A percentile compares a stretch with the other conserved stretches of the same genome.
These are phyloP conservation scores for Portunus trituberculatus DNA, from an alignment of 1,140 invertebrate genomes.

Conservation along the genomic window DNA sequence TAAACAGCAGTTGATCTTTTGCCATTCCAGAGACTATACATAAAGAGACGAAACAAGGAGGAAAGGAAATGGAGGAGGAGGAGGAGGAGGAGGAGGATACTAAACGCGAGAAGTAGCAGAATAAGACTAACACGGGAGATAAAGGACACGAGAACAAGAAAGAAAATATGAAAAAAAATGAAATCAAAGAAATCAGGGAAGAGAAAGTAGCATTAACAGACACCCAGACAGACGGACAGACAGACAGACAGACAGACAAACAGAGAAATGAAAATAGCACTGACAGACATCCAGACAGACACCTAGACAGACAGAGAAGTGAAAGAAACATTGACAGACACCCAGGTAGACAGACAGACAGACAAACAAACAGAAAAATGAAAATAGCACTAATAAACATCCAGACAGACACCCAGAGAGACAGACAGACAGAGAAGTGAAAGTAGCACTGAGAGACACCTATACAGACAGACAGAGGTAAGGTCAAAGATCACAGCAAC, in stretches of 20 bases:
- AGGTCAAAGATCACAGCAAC: background rate
- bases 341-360: background rate
- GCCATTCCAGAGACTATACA: too few species aligned
- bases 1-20: background rate
- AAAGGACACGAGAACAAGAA: too few species aligned
- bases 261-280: background rate
- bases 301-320: background rate
- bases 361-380: too few species aligned
- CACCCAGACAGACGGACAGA: background rate
- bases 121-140: too few species aligned
- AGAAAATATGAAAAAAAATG: background rate
- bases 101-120: too few species aligned
- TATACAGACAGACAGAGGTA: background rate
- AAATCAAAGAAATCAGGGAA: too few species aligned
- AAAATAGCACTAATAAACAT: background rate
- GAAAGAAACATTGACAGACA: constrained; percentile 27
- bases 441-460: background rate
- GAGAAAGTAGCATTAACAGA: background rate
- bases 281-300: background rate
- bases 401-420: background rate
- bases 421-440: constrained; percentile 44
- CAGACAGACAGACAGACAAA: background rate
- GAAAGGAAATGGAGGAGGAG: too few species aligned
- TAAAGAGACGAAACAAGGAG: too few species aligned
- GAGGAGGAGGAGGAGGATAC: too few species aligned